A percentile compares a stretch with the other conserved stretches of the same genome.
Evolutionary conservation across 1,140 invertebrate species (phyloP).

Genomic region (Plectus sambesii): DNA sequence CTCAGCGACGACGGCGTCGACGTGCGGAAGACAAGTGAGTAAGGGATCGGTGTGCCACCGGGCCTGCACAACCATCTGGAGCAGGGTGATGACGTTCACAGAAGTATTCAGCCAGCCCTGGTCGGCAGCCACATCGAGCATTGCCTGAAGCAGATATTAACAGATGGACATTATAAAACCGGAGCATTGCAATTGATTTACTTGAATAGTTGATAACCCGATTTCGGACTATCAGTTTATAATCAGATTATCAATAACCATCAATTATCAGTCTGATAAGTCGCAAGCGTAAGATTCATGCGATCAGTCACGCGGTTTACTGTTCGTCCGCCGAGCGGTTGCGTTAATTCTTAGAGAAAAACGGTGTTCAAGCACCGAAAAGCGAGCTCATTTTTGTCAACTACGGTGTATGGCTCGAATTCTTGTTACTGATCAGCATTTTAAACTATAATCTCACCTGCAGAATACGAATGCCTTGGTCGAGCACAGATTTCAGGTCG

Average conservation of each 20-base stretch:
- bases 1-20: conserved; percentile 54
- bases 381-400: no score
- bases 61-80: conserved; percentile 87
- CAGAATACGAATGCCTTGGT: conserved; percentile 83
- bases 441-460: no score
- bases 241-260: neutral
- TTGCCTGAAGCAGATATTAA: conserved; percentile 56
- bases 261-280: no score
- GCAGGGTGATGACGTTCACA: conserved; percentile 52
- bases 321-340: no score
- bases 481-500: conserved; percentile 88
- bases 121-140: conserved; percentile 83
- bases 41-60: conserved; percentile 73
- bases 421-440: no score
- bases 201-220: conserved; percentile 9
- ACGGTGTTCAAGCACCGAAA: no score
- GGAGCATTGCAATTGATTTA: conserved; percentile 10
- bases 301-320: no score
- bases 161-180: neutral
- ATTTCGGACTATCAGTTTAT: neutral
- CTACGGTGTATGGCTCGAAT: no score
- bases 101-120: conserved; percentile 73
- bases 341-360: no score
- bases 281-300: no score
- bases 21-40: conserved; percentile 66